phyloP scores from a whole-genome alignment of 2,888 invertebrate species.

The Koerneria pararmatus region DNA sequence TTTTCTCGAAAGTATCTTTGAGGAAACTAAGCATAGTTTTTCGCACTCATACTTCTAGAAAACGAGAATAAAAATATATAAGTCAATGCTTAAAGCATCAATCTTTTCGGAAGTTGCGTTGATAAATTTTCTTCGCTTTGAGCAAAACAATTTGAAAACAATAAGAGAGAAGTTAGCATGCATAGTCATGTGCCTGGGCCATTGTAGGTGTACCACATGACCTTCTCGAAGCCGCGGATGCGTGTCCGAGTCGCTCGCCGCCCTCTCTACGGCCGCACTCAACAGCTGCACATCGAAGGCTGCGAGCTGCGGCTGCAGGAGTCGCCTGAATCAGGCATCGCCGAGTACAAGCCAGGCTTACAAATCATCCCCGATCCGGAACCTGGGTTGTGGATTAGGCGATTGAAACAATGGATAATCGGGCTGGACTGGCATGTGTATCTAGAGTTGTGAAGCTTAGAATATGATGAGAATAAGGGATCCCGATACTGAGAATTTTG shows the following conservation, averaged over 20 bases:
- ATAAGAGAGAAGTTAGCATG: too few species aligned
- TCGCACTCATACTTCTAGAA: too few species aligned
- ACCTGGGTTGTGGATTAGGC: background rate
- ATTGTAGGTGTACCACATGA: slow-evolving; percentile 30
- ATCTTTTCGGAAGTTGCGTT: too few species aligned
- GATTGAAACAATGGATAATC: slow-evolving; percentile 35
- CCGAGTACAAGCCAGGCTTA: slow-evolving; percentile 15
- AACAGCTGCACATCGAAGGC: slow-evolving; percentile 17
- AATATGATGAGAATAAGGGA: too few species aligned
- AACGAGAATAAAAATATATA: too few species aligned
- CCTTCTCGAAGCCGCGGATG: slow-evolving; percentile 28
- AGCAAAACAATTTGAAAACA: too few species aligned
- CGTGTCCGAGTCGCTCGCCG: slow-evolving; percentile 35
- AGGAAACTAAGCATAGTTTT: too few species aligned
- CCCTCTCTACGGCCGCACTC: slow-evolving; percentile 21
- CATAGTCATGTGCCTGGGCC: background rate
- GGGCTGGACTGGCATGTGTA: slow-evolving; percentile 41
- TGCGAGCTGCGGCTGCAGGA: slow-evolving; percentile 17
- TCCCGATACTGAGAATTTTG: too few species aligned
- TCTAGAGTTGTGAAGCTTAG: slow-evolving; percentile 37
- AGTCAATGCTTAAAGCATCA: too few species aligned
- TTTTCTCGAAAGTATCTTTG: too few species aligned
- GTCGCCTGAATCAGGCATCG: slow-evolving; percentile 18
- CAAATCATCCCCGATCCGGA: slow-evolving; percentile 11
- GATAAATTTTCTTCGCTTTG: too few species aligned